Base-by-base conservation (phyloP, 2,888 invertebrate genomes). In the Watsonalla cultraria region DNA sequence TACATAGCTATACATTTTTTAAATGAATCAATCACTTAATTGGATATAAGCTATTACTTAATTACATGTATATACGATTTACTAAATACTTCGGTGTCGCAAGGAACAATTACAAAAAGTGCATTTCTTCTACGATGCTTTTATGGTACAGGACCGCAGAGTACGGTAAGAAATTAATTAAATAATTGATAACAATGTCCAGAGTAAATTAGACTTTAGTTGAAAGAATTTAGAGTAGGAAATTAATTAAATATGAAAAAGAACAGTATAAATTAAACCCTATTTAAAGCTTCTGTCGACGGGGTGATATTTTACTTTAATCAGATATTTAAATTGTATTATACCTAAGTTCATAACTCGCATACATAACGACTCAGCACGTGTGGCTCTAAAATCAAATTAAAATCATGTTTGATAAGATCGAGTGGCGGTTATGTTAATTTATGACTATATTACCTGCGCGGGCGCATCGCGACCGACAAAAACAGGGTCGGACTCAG, bases 391-490 rank as follows among this genome's bases (percentile, higher is more conserved):
- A 69, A 87, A 90, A 90, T 90, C 90, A 90, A 90, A 90, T 90
- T 90, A 90, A 90, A 90, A 89, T 88, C 89, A 87, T 89, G 87
- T 88, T 89, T 88, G 90, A 90, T 90, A 90, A 90, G 86, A 90
- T 90, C 90, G 88, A 88, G 84, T 89, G 90, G 89, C 88, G 86
- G 90, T 90, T 90, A 90, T 90, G 89, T 86, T 89, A 90, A 90
- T 90, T 90, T 90, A 90, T 90, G 90, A 90, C 90, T 90, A 90
- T 90, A 90, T 90, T 90, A 90, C 90, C 89, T 90, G 90, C 86
- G 86, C 86, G 70, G 75, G 84, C 87, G 88, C 90, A 87, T 78
- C 81, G 72, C 74, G 71, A 64, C 83, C 82, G 82, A 85, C 84
- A 85, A 88, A 85, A 88, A 86, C 82, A 80, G 86, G 80, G 73